Evolutionary conservation across 1,140 invertebrate genomes (phyloP), one percentile per base, ranked within the genome.

Genomic region (Paramacrobiotus metropolitanus): DNA sequence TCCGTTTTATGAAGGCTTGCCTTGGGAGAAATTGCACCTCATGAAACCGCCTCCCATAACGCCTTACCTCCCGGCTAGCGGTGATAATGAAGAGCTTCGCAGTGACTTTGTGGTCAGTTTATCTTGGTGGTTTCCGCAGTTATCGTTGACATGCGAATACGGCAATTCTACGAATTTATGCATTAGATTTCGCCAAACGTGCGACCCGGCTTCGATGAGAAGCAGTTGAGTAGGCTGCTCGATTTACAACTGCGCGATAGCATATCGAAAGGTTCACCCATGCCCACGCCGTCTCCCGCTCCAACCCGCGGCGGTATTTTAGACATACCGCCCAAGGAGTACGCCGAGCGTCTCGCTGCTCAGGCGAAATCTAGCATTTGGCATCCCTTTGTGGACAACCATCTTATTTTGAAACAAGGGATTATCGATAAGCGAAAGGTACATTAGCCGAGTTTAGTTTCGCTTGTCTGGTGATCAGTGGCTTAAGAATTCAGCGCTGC

Each of bases 371-470:
- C 79, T 61, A 88, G 83, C 71, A 81, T 81, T 67, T 96, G 84
- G 81, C 82, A 94, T 70, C 74, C 76, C 59, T 88, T 94, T 70
- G 90, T 93, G 20, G 81, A 87, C 60, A 82, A 82, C 30, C 85
- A 95, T 70, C 76, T 97, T 15, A 96, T 97, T 64, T 70, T 97
- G 9, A 95, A 95, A 73, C 85, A 91, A 71, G 93, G 93, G 0
- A 77, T 92, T 40, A 80, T 97, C 29, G 89, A 93, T 69, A 97
- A 97, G 71, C 77, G 87, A 64, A 95, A 94, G 73, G 79, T 79
- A 61, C 62, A 44, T n/a, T 20, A 61, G 29, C 59, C 40, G 21
- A 59, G 15, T 34, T 64, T 9, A n/a, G n/a, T n/a, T n/a, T n/a
- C n/a, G n/a, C n/a, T n/a, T n/a, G n/a, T n/a, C n/a, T n/a, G n/a